Conservation (phyloP, 2,888 invertebrate species). For the Brachyptera risi region DNA sequence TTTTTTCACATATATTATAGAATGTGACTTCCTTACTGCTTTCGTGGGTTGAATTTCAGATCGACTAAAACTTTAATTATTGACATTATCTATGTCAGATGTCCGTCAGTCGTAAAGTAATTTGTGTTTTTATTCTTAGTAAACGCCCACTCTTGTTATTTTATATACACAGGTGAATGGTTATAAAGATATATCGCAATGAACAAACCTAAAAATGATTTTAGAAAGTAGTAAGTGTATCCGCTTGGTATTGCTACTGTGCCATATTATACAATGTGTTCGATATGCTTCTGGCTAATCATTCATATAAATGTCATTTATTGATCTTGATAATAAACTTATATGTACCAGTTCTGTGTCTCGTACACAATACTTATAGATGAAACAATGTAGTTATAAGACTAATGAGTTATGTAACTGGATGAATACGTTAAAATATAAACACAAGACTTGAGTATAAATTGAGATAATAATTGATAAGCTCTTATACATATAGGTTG, state of each 20-base stretch:
- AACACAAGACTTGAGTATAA: no score
- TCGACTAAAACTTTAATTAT: background rate
- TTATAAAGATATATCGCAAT: slow-evolving; percentile 1
- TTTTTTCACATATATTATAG: no score
- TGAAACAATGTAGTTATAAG: no score
- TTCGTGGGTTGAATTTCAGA: background rate
- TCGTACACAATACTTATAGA: no score
- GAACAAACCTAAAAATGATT: slow-evolving; percentile 8
- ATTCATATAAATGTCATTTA: background rate
- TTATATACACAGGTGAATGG: background rate
- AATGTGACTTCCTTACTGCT: background rate
- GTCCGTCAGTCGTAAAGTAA: background rate
- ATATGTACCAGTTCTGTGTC: background rate
- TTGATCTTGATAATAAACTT: background rate
- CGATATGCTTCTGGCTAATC: background rate
- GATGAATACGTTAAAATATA: no score
- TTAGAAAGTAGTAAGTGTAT: slow-evolving; percentile 16
- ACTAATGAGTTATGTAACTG: no score
- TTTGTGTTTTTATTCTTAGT: background rate
- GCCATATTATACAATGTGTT: no score
- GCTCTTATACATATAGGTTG: no score
- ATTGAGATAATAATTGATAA: no score
- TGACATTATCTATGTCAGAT: slow-evolving; percentile 11
- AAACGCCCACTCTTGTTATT: background rate
- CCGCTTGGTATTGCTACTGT: no score